Evolutionary conservation across 2,888 invertebrate species (phyloP), one percentile per base, ranked within the genome.

Genomic region (Ornithoptera priamus): DNA sequence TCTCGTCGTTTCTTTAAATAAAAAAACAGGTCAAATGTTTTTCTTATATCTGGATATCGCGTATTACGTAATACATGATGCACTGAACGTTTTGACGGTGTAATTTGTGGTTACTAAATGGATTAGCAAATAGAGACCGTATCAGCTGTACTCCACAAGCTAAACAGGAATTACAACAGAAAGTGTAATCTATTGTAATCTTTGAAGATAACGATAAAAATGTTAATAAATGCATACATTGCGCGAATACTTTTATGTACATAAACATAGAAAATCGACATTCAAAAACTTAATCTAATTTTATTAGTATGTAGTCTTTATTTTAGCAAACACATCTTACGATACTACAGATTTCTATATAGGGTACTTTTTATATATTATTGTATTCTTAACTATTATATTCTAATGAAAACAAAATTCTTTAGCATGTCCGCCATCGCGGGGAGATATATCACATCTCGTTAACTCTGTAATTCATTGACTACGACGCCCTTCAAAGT

Each of bases 21-120:
- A 30, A 30, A 30, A 30, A 30, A 30, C 30, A 30, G 5, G 50
- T 15, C 17, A 50, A 17, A 8, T n/a, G 30, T 24, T 50, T 66
- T 17, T n/a, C 30, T 42, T 61, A 56, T 18, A 15, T 57, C 7
- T 67, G 17, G 18, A 22, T 20, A 67, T 17, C 46, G 42, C 8
- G 53, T 60, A 18, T 66, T 66, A 60, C 60, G 36, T 53, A 53
- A 66, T 2, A 20, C 22, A 20, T 20, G 56, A 67, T 36, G 56
- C 56, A 62, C 24, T 62, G 53, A 57, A 24, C n/a, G 42, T 24
- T 57, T 59, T 18, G 42, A 61, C 20, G 46, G n/a, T 46, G 46
- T n/a, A 42, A 42, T 67, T 56, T 62, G 18, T 53, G 60, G 30
- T 62, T 67, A 58, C 62, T 67, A 67, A 67, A 67, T 67, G 46